Conservation (phyloP, 2,888 invertebrate species). For the Chrysolina haemoptera region DNA sequence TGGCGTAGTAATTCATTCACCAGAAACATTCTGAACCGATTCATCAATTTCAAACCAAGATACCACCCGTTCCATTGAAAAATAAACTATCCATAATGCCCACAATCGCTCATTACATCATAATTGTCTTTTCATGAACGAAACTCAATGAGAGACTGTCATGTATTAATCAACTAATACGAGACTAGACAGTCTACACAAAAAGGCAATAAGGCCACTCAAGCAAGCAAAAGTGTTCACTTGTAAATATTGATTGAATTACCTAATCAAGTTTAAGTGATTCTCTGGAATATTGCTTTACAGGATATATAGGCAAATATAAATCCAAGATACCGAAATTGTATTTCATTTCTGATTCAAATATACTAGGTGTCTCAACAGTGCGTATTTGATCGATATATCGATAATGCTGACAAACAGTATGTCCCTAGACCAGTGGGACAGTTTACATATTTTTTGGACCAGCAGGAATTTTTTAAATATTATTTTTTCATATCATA, state of each 20-base stretch:
- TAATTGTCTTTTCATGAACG: not conserved
- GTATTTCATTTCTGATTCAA: not conserved
- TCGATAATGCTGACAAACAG: no score
- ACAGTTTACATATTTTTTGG: no score
- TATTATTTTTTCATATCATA: no score
- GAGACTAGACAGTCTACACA: slow-evolving; percentile 29
- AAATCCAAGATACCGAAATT: not conserved
- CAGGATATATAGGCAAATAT: not conserved
- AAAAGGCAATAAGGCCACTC: slow-evolving; percentile 52
- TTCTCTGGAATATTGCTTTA: not conserved
- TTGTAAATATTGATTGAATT: slow-evolving; percentile 52
- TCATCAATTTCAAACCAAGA: no score
- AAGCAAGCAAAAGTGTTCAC: slow-evolving; percentile 53
- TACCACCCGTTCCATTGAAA: not conserved
- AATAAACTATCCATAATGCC: not conserved
- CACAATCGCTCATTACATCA: not conserved
- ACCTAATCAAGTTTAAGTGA: not conserved
- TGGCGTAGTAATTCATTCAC: no score
- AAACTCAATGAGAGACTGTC: not conserved
- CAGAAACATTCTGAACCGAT: no score
- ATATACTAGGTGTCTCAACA: not conserved
- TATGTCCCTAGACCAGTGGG: no score
- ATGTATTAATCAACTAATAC: not conserved
- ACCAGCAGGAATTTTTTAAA: no score
- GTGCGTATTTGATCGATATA: not conserved